Evolutionary conservation across 2,113 vertebrate species (phyloP).

Genomic region (Notarius lentiginosus): DNA sequence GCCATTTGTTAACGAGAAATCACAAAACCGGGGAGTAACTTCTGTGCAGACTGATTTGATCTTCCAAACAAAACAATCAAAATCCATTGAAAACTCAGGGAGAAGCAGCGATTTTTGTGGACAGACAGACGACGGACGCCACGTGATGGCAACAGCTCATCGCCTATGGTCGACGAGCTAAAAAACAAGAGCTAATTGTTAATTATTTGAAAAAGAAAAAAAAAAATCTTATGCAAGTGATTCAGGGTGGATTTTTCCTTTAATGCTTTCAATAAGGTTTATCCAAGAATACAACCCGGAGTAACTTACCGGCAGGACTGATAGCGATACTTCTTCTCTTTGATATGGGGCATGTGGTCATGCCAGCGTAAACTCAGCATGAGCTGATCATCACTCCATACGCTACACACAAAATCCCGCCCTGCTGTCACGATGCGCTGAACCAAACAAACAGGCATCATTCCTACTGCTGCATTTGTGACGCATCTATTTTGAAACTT

Average conservation of each 20-base stretch:
- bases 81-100: too few relatives aligned
- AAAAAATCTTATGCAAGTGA: neutral
- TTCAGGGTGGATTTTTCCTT: neutral
- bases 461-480: neutral
- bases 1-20: too few relatives aligned
- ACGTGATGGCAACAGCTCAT: too few relatives aligned
- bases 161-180: neutral
- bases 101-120: too few relatives aligned
- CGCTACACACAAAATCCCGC: conserved; percentile 84
- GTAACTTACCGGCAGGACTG: conserved; percentile 83
- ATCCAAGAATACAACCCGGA: neutral
- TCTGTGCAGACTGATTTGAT: too few relatives aligned
- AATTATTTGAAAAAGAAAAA: neutral
- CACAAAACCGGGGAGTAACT: too few relatives aligned
- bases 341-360: conserved; percentile 80
- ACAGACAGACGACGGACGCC: too few relatives aligned
- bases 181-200: neutral
- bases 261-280: neutral
- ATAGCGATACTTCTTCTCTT: conserved; percentile 84
- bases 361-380: conserved; percentile 81
- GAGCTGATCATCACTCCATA: conserved; percentile 88
- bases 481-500: neutral
- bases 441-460: conserved; percentile 26
- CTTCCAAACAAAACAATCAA: too few relatives aligned
- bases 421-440: conserved; percentile 86